These are phyloP conservation scores for Calidris pugnax DNA, from an alignment of 2,113 vertebrate genomes.

Conservation along the genomic window DNA sequence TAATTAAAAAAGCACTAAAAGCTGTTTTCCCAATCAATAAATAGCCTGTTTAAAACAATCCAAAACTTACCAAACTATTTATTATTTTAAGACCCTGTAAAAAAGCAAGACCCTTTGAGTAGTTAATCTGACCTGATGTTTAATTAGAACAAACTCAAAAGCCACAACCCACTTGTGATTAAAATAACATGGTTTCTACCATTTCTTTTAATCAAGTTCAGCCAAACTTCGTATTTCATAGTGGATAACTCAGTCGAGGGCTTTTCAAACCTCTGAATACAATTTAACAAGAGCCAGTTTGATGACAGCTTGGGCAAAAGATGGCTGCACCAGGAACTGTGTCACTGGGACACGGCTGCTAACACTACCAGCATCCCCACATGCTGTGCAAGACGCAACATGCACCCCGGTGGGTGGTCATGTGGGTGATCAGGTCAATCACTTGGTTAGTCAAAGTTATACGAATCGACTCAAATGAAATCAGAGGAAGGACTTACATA, in stretches of 20 bases:
- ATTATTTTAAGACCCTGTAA: not conserved
- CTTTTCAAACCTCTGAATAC: not conserved
- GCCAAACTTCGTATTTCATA: not conserved
- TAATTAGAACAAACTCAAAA: conserved; percentile 28
- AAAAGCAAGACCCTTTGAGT: not conserved
- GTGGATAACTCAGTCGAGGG: not conserved
- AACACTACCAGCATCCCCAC: not conserved
- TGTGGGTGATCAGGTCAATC: not conserved
- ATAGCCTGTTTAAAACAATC: not conserved
- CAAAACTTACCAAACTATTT: not conserved
- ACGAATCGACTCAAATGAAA: not conserved
- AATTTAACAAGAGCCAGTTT: not conserved
- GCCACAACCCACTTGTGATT: not conserved
- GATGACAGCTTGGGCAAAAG: not conserved
- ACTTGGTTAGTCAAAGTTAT: not conserved
- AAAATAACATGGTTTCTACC: not conserved
- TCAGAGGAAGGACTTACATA: not conserved
- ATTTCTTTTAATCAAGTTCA: not conserved
- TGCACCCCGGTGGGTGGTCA: not conserved
- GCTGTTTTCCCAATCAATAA: conserved; percentile 29
- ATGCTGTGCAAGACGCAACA: rapidly evolving
- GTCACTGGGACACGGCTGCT: not conserved
- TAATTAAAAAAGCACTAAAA: conserved; percentile 47
- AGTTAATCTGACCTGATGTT: not conserved
- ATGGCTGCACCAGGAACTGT: not conserved